Evolutionary conservation across 2,888 invertebrate species (phyloP).

Genomic region (Clunio marinus): DNA sequence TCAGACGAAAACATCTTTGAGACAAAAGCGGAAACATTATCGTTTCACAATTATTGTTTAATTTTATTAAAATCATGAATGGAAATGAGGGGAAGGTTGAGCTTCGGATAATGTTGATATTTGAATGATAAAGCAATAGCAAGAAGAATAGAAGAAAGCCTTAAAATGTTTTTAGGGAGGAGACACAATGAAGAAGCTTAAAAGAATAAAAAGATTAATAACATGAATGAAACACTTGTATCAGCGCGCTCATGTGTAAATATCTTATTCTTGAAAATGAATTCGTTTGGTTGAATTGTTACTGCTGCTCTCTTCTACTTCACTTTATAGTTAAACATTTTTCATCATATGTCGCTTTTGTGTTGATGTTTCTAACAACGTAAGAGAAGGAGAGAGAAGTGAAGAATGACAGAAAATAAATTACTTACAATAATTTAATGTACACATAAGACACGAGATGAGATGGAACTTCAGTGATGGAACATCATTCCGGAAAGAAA

Average conservation of each 20-base stretch:
- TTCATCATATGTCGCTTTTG: conserved; percentile 26
- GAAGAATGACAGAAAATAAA: conserved; percentile 37
- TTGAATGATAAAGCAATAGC: neutral
- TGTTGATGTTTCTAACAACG: neutral
- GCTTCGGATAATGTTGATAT: neutral
- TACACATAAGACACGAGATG: neutral
- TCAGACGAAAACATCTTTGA: neutral
- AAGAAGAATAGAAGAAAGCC: too few relatives aligned
- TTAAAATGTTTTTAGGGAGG: too few relatives aligned
- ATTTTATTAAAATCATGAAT: conserved; percentile 8
- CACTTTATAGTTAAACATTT: conserved; percentile 37
- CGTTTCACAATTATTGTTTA: conserved; percentile 2
- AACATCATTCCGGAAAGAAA: too few relatives aligned
- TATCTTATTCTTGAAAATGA: conserved; percentile 11
- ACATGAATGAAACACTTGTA: conserved; percentile 34
- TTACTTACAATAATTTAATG: conserved; percentile 37
- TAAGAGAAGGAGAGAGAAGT: too few relatives aligned
- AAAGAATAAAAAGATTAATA: conserved; percentile 23
- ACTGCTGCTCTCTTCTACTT: neutral
- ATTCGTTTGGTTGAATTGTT: neutral
- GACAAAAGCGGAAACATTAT: conserved; percentile 4
- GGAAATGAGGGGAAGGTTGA: neutral
- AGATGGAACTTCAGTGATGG: conserved; percentile 7
- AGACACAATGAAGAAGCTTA: neutral
- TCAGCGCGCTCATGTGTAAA: conserved; percentile 31